Conservation (phyloP, 2,797 vertebrate genomes). For the Acrossocheilus fasciatus region DNA sequence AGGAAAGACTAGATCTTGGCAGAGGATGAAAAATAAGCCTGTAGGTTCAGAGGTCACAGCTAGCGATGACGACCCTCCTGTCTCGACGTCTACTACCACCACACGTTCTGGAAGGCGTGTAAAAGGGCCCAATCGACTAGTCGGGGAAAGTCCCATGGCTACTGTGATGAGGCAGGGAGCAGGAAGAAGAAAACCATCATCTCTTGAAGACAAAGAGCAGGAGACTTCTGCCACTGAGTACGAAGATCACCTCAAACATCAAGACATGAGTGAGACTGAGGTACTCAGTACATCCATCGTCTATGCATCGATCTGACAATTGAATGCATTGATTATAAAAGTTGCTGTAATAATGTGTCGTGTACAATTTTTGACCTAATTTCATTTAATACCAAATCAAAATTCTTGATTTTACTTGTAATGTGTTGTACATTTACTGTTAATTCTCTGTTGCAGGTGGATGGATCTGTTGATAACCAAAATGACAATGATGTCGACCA, state of each 20-base stretch:
- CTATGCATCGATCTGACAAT: neutral
- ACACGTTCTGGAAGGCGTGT: slow-evolving; percentile 82
- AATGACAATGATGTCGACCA: slow-evolving; percentile 6
- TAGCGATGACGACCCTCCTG: slow-evolving; percentile 29
- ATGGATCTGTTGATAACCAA: neutral
- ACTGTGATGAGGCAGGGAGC: neutral
- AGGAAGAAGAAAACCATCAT: slow-evolving; percentile 31
- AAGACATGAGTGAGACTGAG: slow-evolving; percentile 54
- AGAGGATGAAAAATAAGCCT: slow-evolving; percentile 33
- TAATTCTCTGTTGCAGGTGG: slow-evolving; percentile 37
- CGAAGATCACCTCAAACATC: slow-evolving; percentile 41
- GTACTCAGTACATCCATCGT: slow-evolving; percentile 38
- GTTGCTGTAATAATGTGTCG: neutral
- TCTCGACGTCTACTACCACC: slow-evolving; percentile 59
- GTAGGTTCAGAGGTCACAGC: slow-evolving; percentile 6
- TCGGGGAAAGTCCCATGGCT: slow-evolving; percentile 63
- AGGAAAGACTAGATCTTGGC: slow-evolving; percentile 33
- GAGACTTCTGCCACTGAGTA: slow-evolving; percentile 39
- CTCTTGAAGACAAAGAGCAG: slow-evolving; percentile 51
- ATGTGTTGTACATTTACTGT: neutral
- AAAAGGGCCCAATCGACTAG: slow-evolving; percentile 75
- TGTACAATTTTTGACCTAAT: neutral
- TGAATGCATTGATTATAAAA: neutral
- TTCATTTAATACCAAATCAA: neutral
- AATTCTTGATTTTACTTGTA: neutral